These are phyloP conservation scores for Eilema sororculum DNA, from an alignment of 2,888 invertebrate genomes.

Conservation along the genomic window DNA sequence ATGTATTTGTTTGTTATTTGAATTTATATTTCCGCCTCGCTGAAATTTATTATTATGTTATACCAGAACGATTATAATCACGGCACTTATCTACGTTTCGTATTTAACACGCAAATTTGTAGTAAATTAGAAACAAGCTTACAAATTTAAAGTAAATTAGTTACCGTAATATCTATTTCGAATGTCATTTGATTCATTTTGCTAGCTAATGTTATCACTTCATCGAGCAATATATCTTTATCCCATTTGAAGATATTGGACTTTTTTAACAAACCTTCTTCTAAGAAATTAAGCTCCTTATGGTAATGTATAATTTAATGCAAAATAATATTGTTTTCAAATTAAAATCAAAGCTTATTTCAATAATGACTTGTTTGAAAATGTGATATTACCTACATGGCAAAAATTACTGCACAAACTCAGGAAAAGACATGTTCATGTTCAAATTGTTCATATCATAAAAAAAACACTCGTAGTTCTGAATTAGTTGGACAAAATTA, in stretches of 20 bases:
- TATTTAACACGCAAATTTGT: conserved; percentile 30
- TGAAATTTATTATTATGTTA: conserved; percentile 23
- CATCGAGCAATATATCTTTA: not conserved
- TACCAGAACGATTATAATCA: conserved; percentile 30
- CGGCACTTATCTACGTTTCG: conserved; percentile 19
- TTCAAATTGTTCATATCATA: too few relatives aligned
- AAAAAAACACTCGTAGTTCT: too few relatives aligned
- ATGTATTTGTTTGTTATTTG: not conserved
- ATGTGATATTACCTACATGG: too few relatives aligned
- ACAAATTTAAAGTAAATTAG: conserved; percentile 8
- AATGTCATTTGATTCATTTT: not conserved
- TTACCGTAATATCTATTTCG: not conserved
- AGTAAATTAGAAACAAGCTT: conserved; percentile 8
- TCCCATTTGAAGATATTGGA: not conserved
- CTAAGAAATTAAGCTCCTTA: too few relatives aligned
- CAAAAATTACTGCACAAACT: too few relatives aligned
- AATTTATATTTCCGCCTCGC: not conserved
- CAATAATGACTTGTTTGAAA: too few relatives aligned
- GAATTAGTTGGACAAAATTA: too few relatives aligned
- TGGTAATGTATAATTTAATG: too few relatives aligned
- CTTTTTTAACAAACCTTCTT: not conserved
- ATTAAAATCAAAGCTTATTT: too few relatives aligned
- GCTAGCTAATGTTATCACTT: not conserved
- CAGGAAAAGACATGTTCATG: too few relatives aligned
- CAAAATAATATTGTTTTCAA: too few relatives aligned